Evolutionary conservation across 1,140 invertebrate genomes (phyloP).

Genomic region (Pseudomyrmex cubaensis): DNA sequence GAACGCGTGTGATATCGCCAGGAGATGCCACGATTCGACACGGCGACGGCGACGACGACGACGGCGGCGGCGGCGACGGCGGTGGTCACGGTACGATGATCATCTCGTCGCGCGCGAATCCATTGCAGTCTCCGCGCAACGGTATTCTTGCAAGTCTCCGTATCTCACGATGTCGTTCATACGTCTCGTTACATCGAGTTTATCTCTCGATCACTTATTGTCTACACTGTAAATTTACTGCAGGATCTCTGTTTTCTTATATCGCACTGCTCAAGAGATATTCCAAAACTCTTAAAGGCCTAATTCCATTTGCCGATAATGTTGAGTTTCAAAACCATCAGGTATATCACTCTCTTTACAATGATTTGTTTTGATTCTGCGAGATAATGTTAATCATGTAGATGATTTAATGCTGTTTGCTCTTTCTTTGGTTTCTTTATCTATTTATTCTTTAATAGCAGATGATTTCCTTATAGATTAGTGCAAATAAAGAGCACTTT

Average conservation of each 20-base stretch:
- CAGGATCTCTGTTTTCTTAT: background rate
- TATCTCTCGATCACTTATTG: too few relatives aligned
- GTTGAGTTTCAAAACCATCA: constrained; percentile 72
- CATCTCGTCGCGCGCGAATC: constrained; percentile 1
- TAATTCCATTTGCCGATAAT: constrained; percentile 76
- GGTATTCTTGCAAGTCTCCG: background rate
- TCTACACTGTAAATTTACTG: constrained; percentile 12
- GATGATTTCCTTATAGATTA: constrained; percentile 83
- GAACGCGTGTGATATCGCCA: background rate
- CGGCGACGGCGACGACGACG: background rate
- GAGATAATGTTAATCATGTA: background rate
- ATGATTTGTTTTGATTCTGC: background rate
- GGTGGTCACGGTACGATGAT: constrained; percentile 20
- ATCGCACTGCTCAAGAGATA: constrained; percentile 72
- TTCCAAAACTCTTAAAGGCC: constrained; percentile 75
- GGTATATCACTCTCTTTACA: constrained; percentile 64
- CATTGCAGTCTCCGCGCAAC: background rate
- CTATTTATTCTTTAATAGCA: constrained; percentile 70
- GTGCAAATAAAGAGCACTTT: constrained; percentile 74
- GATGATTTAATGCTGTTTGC: background rate
- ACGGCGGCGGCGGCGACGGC: too few relatives aligned
- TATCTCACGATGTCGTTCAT: constrained; percentile 14
- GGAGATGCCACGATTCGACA: constrained; percentile 29
- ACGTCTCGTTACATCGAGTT: constrained; percentile 7
- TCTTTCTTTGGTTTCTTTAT: constrained; percentile 4